Evolutionary conservation across 2,113 vertebrate species (phyloP).

Genomic region (Diadophis punctatus): DNA sequence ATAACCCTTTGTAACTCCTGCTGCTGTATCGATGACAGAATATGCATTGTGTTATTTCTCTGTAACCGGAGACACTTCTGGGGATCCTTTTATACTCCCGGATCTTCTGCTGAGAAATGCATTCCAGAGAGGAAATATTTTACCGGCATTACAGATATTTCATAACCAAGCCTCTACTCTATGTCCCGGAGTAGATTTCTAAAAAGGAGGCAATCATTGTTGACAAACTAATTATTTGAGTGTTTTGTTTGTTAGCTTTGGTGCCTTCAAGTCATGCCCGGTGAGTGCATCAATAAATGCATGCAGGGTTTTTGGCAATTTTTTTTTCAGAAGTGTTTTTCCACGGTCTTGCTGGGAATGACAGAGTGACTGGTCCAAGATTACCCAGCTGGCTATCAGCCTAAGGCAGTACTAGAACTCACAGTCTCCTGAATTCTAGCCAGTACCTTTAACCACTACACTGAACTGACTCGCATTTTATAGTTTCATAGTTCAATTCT

Average conservation of each 20-base stretch:
- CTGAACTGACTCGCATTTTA: neutral
- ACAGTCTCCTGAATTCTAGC: neutral
- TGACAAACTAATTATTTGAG: neutral
- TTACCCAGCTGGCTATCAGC: neutral
- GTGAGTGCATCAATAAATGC: neutral
- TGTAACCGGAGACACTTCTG: constrained; percentile 28
- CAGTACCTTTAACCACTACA: neutral
- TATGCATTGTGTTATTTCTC: constrained; percentile 1
- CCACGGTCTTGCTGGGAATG: neutral
- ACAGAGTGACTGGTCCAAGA: neutral
- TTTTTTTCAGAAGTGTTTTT: neutral
- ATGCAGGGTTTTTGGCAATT: neutral
- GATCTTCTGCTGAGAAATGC: constrained; percentile 8
- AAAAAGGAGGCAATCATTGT: neutral
- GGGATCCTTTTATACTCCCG: constrained; percentile 16
- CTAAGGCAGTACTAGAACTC: neutral
- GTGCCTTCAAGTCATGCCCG: neutral
- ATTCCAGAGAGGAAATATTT: constrained; percentile 10
- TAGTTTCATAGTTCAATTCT: neutral
- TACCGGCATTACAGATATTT: neutral
- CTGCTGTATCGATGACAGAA: neutral
- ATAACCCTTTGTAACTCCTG: constrained; percentile 35
- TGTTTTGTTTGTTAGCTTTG: neutral
- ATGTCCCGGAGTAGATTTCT: neutral
- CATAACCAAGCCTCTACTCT: neutral